phyloP scores from a whole-genome alignment of 2,888 invertebrate genomes.

The Phyllotreta striolata region DNA sequence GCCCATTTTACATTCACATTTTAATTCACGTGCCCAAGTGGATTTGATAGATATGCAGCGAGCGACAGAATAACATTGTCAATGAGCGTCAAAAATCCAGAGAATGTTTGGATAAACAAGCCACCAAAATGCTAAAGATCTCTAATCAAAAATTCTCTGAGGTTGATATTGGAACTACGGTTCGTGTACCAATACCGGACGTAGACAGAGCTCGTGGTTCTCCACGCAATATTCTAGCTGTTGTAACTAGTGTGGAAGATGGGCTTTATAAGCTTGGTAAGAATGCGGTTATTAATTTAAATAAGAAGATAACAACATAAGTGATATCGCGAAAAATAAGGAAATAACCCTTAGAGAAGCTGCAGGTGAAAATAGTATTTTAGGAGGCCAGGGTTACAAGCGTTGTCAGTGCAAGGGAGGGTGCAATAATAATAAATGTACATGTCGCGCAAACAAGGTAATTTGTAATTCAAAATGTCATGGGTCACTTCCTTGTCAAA shows the following conservation, averaged over 20 bases:
- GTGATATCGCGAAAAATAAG: background rate
- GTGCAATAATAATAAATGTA: background rate
- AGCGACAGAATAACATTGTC: slow-evolving; percentile 4
- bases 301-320: slow-evolving; percentile 4
- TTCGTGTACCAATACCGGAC: slow-evolving; percentile 19
- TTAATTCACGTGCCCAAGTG: slow-evolving; percentile 16
- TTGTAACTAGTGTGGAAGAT: slow-evolving; percentile 12
- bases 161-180: slow-evolving; percentile 29
- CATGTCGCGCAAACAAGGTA: background rate
- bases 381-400: slow-evolving; percentile 1
- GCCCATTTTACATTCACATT: slow-evolving; percentile 15
- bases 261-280: slow-evolving; percentile 20
- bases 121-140: slow-evolving; percentile 38
- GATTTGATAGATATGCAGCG: slow-evolving; percentile 34
- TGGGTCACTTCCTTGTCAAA: background rate
- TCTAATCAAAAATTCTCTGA: slow-evolving; percentile 22
- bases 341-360: slow-evolving; percentile 1
- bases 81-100: slow-evolving; percentile 23
- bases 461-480: background rate
- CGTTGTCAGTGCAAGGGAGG: slow-evolving; percentile 1
- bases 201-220: slow-evolving; percentile 18
- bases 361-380: background rate
- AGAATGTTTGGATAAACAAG: slow-evolving; percentile 35
- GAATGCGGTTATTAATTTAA: slow-evolving; percentile 15
- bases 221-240: slow-evolving; percentile 4